Evolutionary conservation across 2,113 vertebrate species (phyloP).

Genomic region (Gasterosteus aculeatus): DNA sequence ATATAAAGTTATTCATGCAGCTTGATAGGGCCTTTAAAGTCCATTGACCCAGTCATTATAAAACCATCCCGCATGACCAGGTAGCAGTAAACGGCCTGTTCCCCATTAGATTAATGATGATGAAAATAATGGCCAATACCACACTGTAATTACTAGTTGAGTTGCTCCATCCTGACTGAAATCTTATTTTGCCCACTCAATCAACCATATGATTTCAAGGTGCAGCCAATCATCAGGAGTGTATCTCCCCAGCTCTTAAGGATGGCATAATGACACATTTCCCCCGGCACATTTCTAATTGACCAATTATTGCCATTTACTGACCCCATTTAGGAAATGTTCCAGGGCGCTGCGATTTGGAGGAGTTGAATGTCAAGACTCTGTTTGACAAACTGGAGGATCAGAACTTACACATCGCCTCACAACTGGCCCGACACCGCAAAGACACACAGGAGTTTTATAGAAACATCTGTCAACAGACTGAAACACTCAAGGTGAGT

Average conservation of each 20-base stretch:
- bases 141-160: conserved; percentile 44
- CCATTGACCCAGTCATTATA: conserved; percentile 50
- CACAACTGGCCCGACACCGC: conserved; percentile 89
- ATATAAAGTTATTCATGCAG: conserved; percentile 59
- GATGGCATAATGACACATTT: not conserved
- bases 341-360: conserved; percentile 70
- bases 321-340: conserved; percentile 66
- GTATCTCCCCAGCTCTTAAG: conserved; percentile 9
- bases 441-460: conserved; percentile 86
- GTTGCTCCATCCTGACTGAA: conserved; percentile 3
- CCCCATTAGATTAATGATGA: conserved; percentile 52
- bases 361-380: conserved; percentile 91
- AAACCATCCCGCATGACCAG: conserved; percentile 49
- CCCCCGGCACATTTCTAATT: not conserved
- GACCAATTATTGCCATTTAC: not conserved
- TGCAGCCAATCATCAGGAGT: not conserved
- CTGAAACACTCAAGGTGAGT: conserved; percentile 84
- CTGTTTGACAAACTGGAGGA: conserved; percentile 94
- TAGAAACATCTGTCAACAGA: conserved; percentile 80
- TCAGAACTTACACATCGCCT: conserved; percentile 89
- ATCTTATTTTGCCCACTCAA: conserved; percentile 19
- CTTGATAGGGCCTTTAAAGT: conserved; percentile 44
- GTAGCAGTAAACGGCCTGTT: conserved; percentile 45
- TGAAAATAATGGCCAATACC: conserved; percentile 58
- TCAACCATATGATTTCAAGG: conserved; percentile 18